phyloP scores from a whole-genome alignment of 2,113 vertebrate genomes.

The Gasterosteus nipponicus region DNA sequence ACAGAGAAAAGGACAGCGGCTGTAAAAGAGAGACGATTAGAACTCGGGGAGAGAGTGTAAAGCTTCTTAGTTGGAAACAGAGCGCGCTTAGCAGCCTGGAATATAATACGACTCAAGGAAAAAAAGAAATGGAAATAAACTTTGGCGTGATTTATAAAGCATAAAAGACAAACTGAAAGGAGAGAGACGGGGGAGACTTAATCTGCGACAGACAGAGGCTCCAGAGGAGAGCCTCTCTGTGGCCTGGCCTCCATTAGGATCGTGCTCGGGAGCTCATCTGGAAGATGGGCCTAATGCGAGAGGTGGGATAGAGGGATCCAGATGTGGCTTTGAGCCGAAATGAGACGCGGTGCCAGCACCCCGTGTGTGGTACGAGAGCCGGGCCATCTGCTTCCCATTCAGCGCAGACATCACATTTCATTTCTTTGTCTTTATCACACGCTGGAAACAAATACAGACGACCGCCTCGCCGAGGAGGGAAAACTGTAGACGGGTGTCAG shows the following conservation, averaged over 20 bases:
- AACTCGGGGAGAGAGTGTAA: constrained; percentile 1
- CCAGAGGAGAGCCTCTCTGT: constrained; percentile 45
- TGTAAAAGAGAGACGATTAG: constrained; percentile 3
- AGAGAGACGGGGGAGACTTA: constrained; percentile 32
- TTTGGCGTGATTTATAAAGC: not conserved
- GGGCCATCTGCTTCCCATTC: constrained; percentile 79
- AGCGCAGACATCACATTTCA: constrained; percentile 63
- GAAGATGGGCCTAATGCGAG: constrained; percentile 69
- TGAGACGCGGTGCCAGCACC: constrained; percentile 73
- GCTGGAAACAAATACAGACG: constrained; percentile 78
- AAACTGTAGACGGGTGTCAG: not conserved
- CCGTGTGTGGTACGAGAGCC: constrained; percentile 78
- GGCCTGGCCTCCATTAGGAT: constrained; percentile 70
- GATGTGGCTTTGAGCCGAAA: constrained; percentile 71
- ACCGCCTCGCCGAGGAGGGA: constrained; percentile 56
- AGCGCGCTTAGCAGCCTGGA: not conserved
- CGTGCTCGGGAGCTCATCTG: constrained; percentile 76
- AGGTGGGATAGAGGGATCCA: constrained; percentile 64
- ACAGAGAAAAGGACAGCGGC: not conserved
- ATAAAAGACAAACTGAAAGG: constrained; percentile 16
- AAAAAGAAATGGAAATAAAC: constrained; percentile 15
- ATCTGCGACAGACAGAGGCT: constrained; percentile 14
- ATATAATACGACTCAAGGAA: not conserved
- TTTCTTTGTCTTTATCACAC: constrained; percentile 74
- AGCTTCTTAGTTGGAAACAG: constrained; percentile 27